Evolutionary conservation across 2,888 invertebrate genomes (phyloP).

Genomic region (Malthinus flaveolus): DNA sequence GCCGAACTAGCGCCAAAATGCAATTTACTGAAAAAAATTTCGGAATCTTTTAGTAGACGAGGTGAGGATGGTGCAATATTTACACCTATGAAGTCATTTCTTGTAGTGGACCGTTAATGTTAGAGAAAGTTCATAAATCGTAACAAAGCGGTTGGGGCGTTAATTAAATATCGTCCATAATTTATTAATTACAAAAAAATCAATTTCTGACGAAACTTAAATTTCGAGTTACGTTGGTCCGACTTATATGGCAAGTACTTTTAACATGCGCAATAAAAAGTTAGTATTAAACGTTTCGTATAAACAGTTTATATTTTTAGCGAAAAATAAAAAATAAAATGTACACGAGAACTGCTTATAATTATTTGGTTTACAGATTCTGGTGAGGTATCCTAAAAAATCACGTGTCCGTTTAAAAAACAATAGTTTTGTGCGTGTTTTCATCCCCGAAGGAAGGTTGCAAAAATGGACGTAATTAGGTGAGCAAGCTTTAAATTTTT

Average conservation of each 20-base stretch:
- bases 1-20: too few relatives aligned
- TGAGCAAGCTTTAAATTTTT: background rate
- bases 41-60: too few relatives aligned
- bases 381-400: background rate
- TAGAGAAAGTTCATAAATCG: too few relatives aligned
- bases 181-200: too few relatives aligned
- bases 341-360: background rate
- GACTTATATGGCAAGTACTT: background rate
- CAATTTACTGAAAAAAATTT: too few relatives aligned
- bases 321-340: background rate
- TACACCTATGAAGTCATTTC: too few relatives aligned
- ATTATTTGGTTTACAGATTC: constrained; percentile 4
- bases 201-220: too few relatives aligned
- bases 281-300: background rate
- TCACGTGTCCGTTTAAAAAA: background rate
- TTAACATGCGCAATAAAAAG: constrained; percentile 3
- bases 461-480: background rate
- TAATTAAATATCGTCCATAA: too few relatives aligned
- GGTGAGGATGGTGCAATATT: too few relatives aligned
- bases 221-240: background rate
- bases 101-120: too few relatives aligned
- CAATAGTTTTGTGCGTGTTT: background rate
- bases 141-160: too few relatives aligned
- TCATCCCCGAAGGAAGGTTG: background rate
- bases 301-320: constrained; percentile 1